These are phyloP conservation scores for Solenodon paradoxus DNA, from an alignment of 2,113 vertebrate genomes.

Conservation along the genomic window DNA sequence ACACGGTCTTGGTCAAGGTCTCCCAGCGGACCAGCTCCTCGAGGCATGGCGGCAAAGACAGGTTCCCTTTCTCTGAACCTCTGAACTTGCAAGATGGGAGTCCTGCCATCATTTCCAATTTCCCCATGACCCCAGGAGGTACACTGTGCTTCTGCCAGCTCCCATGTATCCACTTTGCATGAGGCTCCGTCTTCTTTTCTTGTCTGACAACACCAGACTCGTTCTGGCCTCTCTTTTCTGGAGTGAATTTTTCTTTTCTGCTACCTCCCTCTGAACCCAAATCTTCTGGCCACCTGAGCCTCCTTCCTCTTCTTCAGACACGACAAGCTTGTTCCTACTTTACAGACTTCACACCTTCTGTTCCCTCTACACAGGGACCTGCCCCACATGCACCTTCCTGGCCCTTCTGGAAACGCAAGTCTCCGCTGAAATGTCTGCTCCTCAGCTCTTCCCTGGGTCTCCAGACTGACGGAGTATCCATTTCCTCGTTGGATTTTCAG, in stretches of 20 bases:
- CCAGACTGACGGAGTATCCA: neutral
- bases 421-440: neutral
- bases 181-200: neutral
- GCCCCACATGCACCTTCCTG: neutral
- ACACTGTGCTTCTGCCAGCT: neutral
- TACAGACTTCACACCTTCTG: neutral
- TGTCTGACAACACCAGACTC: neutral
- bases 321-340: no score
- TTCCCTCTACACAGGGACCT: neutral
- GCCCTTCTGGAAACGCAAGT: neutral
- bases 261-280: neutral
- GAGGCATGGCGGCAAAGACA: neutral
- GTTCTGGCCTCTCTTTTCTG: neutral
- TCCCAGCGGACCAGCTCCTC: neutral
- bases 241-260: neutral
- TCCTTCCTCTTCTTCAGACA: neutral
- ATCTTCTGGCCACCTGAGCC: neutral
- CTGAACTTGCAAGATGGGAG: neutral
- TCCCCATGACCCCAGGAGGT: accelerated
- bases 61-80: neutral
- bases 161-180: no score
- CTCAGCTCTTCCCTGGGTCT: neutral
- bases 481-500: no score
- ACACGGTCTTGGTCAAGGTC: neutral
- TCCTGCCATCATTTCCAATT: neutral